Evolutionary conservation across 2,888 invertebrate genomes (phyloP).

Genomic region (Metopia argyrocephala): DNA sequence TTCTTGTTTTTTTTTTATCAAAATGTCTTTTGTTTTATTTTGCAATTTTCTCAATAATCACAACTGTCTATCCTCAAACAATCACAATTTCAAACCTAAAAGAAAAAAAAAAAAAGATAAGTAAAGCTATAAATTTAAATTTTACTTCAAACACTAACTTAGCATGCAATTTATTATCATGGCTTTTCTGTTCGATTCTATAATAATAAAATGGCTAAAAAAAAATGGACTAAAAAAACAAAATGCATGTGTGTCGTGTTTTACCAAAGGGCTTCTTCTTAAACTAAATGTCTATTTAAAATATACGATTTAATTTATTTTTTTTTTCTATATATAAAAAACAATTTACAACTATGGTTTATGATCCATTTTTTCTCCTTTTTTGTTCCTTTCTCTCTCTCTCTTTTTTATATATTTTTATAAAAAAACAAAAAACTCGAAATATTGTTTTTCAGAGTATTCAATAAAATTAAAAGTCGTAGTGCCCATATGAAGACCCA

Average conservation of each 20-base stretch:
- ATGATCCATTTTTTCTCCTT: slow-evolving; percentile 16
- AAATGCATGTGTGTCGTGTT: slow-evolving; percentile 27
- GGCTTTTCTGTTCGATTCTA: slow-evolving; percentile 18
- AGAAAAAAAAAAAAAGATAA: slow-evolving; percentile 27
- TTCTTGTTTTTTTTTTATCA: background rate
- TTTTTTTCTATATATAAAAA: slow-evolving; percentile 31
- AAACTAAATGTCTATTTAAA: slow-evolving; percentile 51
- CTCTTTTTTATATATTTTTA: background rate
- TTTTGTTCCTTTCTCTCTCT: background rate
- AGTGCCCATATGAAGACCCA: slow-evolving; percentile 99
- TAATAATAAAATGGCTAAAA: slow-evolving; percentile 27
- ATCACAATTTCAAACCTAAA: background rate
- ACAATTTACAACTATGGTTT: background rate
- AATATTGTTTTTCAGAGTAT: slow-evolving; percentile 85
- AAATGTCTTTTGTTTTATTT: background rate
- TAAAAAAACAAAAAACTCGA: background rate
- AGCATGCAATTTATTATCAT: slow-evolving; percentile 35
- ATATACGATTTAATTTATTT: slow-evolving; percentile 62
- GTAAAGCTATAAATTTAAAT: background rate
- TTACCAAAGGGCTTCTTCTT: slow-evolving; percentile 60
- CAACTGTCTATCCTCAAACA: slow-evolving; percentile 13
- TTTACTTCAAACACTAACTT: background rate
- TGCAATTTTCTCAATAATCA: background rate
- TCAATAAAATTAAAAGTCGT: slow-evolving; percentile 98
- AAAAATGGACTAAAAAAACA: slow-evolving; percentile 61